Conservation (phyloP, 2,888 invertebrate genomes). For the Tipula confusa region DNA sequence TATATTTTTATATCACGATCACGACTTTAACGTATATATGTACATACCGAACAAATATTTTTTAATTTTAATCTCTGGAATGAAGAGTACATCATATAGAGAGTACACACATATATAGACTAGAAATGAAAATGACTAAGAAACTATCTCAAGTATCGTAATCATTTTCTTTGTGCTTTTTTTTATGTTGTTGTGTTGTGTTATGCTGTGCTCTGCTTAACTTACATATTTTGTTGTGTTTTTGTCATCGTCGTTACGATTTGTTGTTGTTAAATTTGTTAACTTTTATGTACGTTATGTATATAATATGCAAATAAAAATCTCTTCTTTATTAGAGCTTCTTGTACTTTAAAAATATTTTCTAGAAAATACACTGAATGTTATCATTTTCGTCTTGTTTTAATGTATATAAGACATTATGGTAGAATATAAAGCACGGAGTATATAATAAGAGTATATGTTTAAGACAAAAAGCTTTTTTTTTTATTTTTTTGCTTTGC, state of each 20-base stretch:
- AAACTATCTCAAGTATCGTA: conserved; percentile 3
- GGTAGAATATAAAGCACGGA: neutral
- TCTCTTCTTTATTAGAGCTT: neutral
- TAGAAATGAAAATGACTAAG: neutral
- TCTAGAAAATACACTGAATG: too few relatives aligned
- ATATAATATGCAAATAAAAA: neutral
- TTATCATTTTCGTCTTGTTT: neutral
- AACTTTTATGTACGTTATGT: neutral
- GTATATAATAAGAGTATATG: neutral
- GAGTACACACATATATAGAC: neutral
- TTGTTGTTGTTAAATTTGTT: conserved; percentile 14
- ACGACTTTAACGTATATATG: neutral
- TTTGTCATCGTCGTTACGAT: neutral
- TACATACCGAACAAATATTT: neutral
- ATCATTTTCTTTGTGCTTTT: conserved; percentile 20
- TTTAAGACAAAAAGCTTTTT: neutral
- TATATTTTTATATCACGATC: neutral
- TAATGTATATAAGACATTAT: neutral
- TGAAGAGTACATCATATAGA: neutral
- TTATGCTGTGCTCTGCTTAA: neutral
- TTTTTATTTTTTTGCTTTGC: neutral
- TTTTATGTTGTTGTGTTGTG: neutral
- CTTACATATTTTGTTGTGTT: neutral
- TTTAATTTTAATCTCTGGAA: neutral
- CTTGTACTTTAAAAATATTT: neutral